phyloP scores from a whole-genome alignment of 2,888 invertebrate species.

The Callimorpha dominula region DNA sequence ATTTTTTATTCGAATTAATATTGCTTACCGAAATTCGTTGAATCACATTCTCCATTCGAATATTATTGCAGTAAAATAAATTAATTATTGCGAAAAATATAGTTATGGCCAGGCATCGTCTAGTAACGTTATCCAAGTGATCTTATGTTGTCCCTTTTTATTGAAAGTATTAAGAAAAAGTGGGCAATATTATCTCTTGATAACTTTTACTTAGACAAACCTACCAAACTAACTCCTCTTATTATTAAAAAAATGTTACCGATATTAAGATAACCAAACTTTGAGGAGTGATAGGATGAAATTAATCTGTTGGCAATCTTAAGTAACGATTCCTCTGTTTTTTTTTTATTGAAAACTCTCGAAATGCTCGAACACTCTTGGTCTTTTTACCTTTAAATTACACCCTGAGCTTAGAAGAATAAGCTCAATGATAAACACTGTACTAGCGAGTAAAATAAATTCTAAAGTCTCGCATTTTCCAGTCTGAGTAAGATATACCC shows the following conservation, averaged over 20 bases:
- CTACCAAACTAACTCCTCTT: slow-evolving; percentile 43
- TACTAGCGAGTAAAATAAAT: background rate
- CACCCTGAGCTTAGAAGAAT: background rate
- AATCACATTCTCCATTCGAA: slow-evolving; percentile 52
- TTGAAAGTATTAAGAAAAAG: background rate
- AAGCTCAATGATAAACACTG: background rate
- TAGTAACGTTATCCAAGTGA: background rate
- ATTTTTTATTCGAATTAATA: slow-evolving; percentile 60
- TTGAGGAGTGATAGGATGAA: background rate
- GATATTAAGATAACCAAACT: slow-evolving; percentile 20
- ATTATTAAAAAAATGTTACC: slow-evolving; percentile 38
- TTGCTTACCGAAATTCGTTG: slow-evolving; percentile 82
- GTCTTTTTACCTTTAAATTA: background rate
- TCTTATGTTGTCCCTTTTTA: background rate
- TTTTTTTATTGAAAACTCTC: background rate
- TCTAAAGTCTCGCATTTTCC: background rate
- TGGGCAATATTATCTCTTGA: background rate
- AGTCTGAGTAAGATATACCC: background rate
- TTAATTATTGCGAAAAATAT: slow-evolving; percentile 67
- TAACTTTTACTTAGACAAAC: background rate
- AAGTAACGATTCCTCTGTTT: background rate
- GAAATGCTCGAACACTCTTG: background rate
- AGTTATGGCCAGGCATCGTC: slow-evolving; percentile 22
- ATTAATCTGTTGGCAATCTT: background rate
- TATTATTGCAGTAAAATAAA: slow-evolving; percentile 56